Evolutionary conservation across 2,888 invertebrate species (phyloP), one percentile per base, ranked within the genome.

Genomic region (Leptopilina drosophilae): DNA sequence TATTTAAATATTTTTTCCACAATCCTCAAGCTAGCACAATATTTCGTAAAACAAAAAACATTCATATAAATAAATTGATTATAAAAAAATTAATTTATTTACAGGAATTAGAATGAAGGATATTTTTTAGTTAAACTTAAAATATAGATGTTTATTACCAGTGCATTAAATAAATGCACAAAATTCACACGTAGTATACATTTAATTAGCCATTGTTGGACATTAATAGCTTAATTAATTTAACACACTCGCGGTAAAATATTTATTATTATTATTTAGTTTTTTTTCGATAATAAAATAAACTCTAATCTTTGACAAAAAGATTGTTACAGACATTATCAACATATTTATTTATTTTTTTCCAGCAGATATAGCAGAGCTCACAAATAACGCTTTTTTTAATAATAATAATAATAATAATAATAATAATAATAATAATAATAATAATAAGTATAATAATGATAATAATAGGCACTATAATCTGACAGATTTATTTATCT

Each of bases 261-360:
- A 85, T 82, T 42, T 33, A 33, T 33, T 33, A 33, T 33, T 33
- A 33, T 33, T 33, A 33, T 33, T 33, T 33, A 20, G 20, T 33
- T 42, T 42, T 42, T 49, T 82, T 85, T 79, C 85, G 77, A 76
- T 89, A 88, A 87, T 88, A 90, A 89, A 90, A 89, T 90, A 90
- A 90, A 89, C 87, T 89, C 88, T 89, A 90, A 88, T 89, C 87
- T 90, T 89, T 87, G 87, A 87, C 87, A 87, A 87, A 87, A 86
- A 84, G 87, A 85, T 84, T 84, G 87, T 86, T 77, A 62, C 79
- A 77, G 78, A 78, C 64, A 59, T 83, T 81, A 78, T 81, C 75
- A 79, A 82, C 76, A 76, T 80, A 82, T 82, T 75, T 73, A 78
- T 59, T 75, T 77, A 46, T 77, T 73, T 79, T 75, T 69, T 81